phyloP scores from a whole-genome alignment of 2,888 invertebrate species.

The Meiosimyza decipiens region DNA sequence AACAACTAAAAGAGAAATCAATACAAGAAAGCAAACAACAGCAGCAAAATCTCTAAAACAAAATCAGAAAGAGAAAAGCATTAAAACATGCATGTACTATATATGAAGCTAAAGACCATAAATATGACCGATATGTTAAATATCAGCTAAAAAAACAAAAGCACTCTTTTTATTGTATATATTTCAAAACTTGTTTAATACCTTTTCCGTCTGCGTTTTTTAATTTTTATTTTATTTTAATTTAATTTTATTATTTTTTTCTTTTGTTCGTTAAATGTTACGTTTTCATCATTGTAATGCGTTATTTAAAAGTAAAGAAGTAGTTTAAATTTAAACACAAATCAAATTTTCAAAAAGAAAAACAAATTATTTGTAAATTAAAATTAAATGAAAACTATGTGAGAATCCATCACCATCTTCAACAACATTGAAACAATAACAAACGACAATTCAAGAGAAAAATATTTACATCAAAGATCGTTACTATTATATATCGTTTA shows the following conservation, averaged over 20 bases:
- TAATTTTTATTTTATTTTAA: conserved; percentile 56
- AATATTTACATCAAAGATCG: not conserved
- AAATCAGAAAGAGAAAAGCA: conserved; percentile 41
- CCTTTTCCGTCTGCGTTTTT: conserved; percentile 48
- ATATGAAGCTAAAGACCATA: conserved; percentile 17
- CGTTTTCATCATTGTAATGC: conserved; percentile 54
- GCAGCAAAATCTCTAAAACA: conserved; percentile 20
- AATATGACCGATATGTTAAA: conserved; percentile 30
- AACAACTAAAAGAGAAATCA: conserved; percentile 30
- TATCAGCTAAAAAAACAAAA: conserved; percentile 25
- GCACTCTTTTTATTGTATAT: conserved; percentile 38
- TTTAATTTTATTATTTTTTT: conserved; percentile 56
- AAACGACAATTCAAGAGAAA: conserved; percentile 10
- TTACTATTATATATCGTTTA: not conserved
- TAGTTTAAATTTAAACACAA: conserved; percentile 31
- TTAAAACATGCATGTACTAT: conserved; percentile 18
- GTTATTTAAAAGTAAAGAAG: conserved; percentile 49
- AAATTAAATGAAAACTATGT: conserved; percentile 31
- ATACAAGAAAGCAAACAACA: conserved; percentile 15
- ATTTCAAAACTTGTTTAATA: conserved; percentile 41
- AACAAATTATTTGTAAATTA: conserved; percentile 35
- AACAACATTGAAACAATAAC: conserved; percentile 17
- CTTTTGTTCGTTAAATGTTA: conserved; percentile 45
- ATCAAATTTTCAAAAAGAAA: conserved; percentile 49
- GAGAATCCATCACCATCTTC: conserved; percentile 31